Conservation (phyloP, 53 echinoderm and acorn worm species). For the Temnopleurus reevesii region DNA sequence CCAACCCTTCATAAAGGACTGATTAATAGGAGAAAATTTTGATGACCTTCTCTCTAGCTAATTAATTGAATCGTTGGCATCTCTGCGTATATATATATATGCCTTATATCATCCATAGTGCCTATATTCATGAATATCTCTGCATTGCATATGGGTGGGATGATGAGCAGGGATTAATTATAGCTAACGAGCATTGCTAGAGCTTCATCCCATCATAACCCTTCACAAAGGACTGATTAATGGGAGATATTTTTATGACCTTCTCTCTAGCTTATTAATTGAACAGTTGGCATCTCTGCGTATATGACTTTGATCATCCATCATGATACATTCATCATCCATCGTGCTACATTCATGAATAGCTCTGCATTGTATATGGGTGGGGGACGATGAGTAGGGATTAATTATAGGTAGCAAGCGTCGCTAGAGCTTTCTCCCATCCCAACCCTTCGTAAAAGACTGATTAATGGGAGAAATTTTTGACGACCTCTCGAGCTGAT, state of each 20-base stretch:
- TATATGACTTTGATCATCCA: too few species aligned
- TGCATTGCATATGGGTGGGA: too few species aligned
- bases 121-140: too few species aligned
- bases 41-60: neutral
- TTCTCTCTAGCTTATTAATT: too few species aligned
- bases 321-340: too few species aligned
- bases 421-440: neutral
- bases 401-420: neutral
- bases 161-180: neutral
- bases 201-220: neutral
- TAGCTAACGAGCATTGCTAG: neutral
- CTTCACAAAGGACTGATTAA: neutral
- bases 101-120: too few species aligned
- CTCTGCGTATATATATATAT: too few species aligned
- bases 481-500: neutral
- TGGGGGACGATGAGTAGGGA: neutral
- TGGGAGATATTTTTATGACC: neutral
- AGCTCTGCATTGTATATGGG: too few species aligned
- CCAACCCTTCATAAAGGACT: neutral
- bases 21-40: neutral
- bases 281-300: too few species aligned
- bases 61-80: too few species aligned
- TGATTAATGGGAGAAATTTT: slow-evolving; percentile 2
- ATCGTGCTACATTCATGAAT: too few species aligned
- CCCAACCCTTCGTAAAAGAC: neutral